These are phyloP conservation scores for Drosophila lacteicornis DNA, from an alignment of 1,140 invertebrate genomes.

Conservation along the genomic window DNA sequence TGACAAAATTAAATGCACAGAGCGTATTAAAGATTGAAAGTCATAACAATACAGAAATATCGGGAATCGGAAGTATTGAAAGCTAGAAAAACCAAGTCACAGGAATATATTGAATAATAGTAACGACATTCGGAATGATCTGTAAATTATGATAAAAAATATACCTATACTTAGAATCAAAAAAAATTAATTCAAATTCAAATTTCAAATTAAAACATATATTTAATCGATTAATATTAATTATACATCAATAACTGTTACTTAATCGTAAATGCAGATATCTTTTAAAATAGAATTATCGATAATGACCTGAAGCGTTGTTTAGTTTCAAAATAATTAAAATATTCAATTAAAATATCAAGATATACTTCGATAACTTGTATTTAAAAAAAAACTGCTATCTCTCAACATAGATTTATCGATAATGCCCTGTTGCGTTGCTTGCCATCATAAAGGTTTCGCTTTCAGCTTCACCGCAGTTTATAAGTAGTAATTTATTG, in stretches of 20 bases:
- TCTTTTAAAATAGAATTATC: no score
- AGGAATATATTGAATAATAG: background rate
- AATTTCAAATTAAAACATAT: background rate
- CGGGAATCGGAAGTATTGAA: constrained; percentile 1
- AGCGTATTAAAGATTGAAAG: constrained; percentile 6
- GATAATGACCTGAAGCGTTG: no score
- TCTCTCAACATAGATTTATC: background rate
- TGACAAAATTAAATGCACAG: constrained; percentile 64
- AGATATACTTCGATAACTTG: no score
- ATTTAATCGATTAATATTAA: no score
- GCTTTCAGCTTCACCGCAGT: background rate
- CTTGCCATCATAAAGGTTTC: background rate
- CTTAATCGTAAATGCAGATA: no score
- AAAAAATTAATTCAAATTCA: background rate
- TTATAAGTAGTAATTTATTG: background rate
- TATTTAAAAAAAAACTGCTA: no score
- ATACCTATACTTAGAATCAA: background rate
- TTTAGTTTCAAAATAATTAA: background rate
- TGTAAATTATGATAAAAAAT: background rate
- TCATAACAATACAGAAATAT: constrained; percentile 2
- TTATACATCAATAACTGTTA: no score
- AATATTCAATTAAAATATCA: background rate
- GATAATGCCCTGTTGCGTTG: background rate
- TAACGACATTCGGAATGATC: background rate
- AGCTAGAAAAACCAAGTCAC: background rate